Evolutionary conservation across 2,888 invertebrate genomes (phyloP).

Genomic region (Drosophila macrospina): DNA sequence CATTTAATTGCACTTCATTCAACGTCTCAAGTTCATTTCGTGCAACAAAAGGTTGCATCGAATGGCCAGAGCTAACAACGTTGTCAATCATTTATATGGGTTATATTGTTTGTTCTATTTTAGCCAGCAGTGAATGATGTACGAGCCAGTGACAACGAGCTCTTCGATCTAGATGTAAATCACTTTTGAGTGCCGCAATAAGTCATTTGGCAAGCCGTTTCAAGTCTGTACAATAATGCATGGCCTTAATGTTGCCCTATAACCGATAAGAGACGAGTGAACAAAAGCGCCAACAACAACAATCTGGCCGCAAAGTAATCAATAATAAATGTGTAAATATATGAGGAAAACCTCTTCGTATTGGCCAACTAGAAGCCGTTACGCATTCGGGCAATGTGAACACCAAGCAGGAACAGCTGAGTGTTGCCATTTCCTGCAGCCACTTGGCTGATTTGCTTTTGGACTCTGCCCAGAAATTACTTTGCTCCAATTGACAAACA

Average conservation of each 20-base stretch:
- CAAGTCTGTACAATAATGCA: slow-evolving; percentile 38
- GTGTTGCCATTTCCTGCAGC: slow-evolving; percentile 14
- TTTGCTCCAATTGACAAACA: slow-evolving; percentile 50
- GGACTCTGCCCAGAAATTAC: slow-evolving; percentile 37
- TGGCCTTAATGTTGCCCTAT: slow-evolving; percentile 44
- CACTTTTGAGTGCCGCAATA: slow-evolving; percentile 43
- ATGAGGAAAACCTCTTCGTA: slow-evolving; percentile 12
- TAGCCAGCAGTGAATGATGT: slow-evolving; percentile 38
- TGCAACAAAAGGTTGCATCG: slow-evolving; percentile 7
- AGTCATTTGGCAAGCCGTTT: slow-evolving; percentile 45
- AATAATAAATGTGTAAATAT: slow-evolving; percentile 39
- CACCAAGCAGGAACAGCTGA: slow-evolving; percentile 1
- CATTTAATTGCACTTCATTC: slow-evolving; percentile 14
- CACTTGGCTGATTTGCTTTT: slow-evolving; percentile 13
- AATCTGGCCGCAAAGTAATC: slow-evolving; percentile 28
- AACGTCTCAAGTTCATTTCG: slow-evolving; percentile 42
- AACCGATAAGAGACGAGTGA: slow-evolving; percentile 33
- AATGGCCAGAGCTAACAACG: slow-evolving; percentile 12
- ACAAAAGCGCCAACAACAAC: slow-evolving; percentile 9
- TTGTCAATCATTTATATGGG: slow-evolving; percentile 1
- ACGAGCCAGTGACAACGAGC: slow-evolving; percentile 18
- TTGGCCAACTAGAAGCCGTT: slow-evolving; percentile 23
- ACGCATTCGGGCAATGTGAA: slow-evolving; percentile 18
- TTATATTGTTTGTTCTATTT: slow-evolving; percentile 36
- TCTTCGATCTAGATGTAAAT: slow-evolving; percentile 28